Conservation (phyloP, 2,113 vertebrate species). For the Apistogramma diplotaenia region DNA sequence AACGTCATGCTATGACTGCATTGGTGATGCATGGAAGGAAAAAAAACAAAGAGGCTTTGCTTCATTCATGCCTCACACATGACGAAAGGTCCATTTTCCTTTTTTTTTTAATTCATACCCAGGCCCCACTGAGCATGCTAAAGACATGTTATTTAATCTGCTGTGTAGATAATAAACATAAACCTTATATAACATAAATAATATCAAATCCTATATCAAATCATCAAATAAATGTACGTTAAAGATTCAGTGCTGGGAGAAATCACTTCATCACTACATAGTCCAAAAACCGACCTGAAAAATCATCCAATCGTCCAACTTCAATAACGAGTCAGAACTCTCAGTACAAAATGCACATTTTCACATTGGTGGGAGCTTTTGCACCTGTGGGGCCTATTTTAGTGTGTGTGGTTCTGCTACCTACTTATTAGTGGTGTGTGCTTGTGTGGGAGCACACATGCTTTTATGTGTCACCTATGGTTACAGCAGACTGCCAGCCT, state of each 20-base stretch:
- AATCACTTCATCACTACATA: neutral
- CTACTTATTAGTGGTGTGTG: neutral
- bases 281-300: neutral
- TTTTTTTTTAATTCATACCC: too few relatives aligned
- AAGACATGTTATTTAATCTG: neutral
- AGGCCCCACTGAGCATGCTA: too few relatives aligned
- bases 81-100: too few relatives aligned
- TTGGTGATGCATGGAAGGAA: too few relatives aligned
- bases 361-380: neutral
- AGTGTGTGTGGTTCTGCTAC: neutral
- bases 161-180: neutral
- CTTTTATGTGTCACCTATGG: neutral
- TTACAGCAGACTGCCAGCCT: slow-evolving; percentile 40
- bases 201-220: neutral
- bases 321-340: neutral
- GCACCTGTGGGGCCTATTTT: neutral
- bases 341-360: neutral
- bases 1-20: neutral
- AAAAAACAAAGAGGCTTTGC: too few relatives aligned
- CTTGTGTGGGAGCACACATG: neutral
- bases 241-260: neutral
- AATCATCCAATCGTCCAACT: neutral
- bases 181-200: neutral
- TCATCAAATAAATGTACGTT: neutral
- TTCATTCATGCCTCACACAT: too few relatives aligned